Conservation (phyloP, 2,113 vertebrate species). For the Heterocephalus glaber region DNA sequence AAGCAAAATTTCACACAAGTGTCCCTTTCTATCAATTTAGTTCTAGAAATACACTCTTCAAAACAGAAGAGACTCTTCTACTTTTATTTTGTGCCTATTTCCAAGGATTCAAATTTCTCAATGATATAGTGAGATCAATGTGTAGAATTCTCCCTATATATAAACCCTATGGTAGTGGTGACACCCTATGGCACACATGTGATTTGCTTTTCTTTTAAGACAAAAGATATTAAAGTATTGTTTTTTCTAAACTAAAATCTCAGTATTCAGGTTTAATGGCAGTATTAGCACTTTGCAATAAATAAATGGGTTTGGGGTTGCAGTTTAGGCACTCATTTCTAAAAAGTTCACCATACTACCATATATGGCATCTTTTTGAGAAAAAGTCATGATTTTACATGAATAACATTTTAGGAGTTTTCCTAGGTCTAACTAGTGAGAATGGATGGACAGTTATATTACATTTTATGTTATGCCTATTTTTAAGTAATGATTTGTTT, state of each 20-base stretch:
- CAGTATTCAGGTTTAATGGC: neutral
- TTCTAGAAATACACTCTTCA: neutral
- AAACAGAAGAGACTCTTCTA: neutral
- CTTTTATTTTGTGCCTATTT: neutral
- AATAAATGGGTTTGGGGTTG: neutral
- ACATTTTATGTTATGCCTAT: neutral
- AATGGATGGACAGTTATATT: neutral
- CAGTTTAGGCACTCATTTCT: neutral
- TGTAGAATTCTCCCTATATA: neutral
- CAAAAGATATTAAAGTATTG: neutral
- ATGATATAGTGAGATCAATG: neutral
- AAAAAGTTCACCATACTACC: neutral
- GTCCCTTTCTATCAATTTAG: neutral
- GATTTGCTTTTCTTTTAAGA: neutral
- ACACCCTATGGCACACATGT: neutral
- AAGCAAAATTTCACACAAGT: neutral
- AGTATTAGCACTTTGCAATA: neutral
- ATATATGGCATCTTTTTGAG: neutral
- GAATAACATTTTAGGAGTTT: neutral
- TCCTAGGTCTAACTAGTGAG: neutral
- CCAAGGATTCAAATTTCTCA: neutral
- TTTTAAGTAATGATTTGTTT: constrained; percentile 2
- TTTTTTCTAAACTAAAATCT: neutral
- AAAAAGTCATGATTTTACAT: neutral
- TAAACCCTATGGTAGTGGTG: neutral